phyloP scores from a whole-genome alignment of 1,140 invertebrate species.

The Orussus abietinus region DNA sequence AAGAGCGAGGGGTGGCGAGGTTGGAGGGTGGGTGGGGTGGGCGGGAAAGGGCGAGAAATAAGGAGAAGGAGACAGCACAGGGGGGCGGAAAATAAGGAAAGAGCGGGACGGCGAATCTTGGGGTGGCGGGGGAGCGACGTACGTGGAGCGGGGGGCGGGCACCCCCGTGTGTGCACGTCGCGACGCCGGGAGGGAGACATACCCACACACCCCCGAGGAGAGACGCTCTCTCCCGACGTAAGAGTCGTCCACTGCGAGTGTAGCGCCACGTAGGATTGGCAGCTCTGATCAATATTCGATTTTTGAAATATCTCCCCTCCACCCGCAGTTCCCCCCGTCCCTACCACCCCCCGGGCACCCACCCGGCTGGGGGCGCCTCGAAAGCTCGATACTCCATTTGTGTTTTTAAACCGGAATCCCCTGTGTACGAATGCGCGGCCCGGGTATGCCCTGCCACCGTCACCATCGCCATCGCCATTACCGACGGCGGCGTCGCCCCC shows the following conservation, averaged over 20 bases:
- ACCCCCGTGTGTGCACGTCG: too few species aligned
- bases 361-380: conserved; percentile 27
- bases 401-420: conserved; percentile 54
- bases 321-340: conserved; percentile 18
- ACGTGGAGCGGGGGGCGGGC: neutral
- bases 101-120: neutral
- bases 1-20: conserved; percentile 8
- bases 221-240: too few species aligned
- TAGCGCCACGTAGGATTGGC: conserved; percentile 46
- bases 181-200: too few species aligned
- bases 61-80: neutral
- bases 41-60: conserved; percentile 6
- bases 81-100: conserved; percentile 7
- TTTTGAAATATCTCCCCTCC: conserved; percentile 51
- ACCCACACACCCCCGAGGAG: neutral
- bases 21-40: neutral
- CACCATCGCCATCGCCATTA: conserved; percentile 50
- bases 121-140: neutral
- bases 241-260: conserved; percentile 23
- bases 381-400: conserved; percentile 54
- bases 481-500: conserved; percentile 26
- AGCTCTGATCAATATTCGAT: conserved; percentile 54
- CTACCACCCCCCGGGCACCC: conserved; percentile 16
- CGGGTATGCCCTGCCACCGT: conserved; percentile 30
- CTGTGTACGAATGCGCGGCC: conserved; percentile 26